Conservation (phyloP, 2,113 vertebrate species). For the Cyprinodon tularosa region DNA sequence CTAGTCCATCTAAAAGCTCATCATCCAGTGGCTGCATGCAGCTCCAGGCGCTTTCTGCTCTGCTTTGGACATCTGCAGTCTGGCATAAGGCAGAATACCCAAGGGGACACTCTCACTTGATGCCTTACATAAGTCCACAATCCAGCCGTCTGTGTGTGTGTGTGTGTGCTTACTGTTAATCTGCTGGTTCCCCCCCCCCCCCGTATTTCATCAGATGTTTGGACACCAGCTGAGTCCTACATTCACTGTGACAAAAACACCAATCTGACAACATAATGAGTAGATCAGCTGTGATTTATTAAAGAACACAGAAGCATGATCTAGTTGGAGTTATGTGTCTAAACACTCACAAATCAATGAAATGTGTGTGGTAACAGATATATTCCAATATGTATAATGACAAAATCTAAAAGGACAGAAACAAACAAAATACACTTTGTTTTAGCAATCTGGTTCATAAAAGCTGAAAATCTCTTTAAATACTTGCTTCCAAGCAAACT, state of each 20-base stretch:
- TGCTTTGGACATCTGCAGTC: conserved; percentile 74
- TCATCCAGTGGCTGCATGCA: conserved; percentile 40
- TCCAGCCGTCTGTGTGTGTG: conserved; percentile 28
- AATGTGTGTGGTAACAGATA: not conserved
- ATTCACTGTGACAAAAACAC: conserved; percentile 54
- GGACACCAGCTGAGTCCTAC: conserved; percentile 57
- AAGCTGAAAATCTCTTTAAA: conserved; percentile 11
- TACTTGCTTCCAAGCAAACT: conserved; percentile 19
- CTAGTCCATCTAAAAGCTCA: conserved; percentile 48
- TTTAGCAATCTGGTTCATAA: conserved; percentile 20
- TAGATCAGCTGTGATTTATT: conserved; percentile 29
- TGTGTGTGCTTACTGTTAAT: conserved; percentile 34
- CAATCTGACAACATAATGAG: conserved; percentile 41
- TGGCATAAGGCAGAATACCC: conserved; percentile 54
- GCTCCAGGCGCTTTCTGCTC: conserved; percentile 56
- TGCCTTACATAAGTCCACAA: conserved; percentile 55
- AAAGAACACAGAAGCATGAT: conserved; percentile 20
- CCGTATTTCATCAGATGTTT: conserved; percentile 55
- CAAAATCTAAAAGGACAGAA: not conserved
- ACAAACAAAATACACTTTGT: not conserved
- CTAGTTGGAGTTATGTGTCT: conserved; percentile 11
- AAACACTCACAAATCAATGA: not conserved
- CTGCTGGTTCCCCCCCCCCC: conserved; percentile 56
- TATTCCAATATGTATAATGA: not conserved
- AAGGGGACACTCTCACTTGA: conserved; percentile 39